Base-by-base conservation (phyloP, 1,140 invertebrate species). In the Solenopsis invicta region DNA sequence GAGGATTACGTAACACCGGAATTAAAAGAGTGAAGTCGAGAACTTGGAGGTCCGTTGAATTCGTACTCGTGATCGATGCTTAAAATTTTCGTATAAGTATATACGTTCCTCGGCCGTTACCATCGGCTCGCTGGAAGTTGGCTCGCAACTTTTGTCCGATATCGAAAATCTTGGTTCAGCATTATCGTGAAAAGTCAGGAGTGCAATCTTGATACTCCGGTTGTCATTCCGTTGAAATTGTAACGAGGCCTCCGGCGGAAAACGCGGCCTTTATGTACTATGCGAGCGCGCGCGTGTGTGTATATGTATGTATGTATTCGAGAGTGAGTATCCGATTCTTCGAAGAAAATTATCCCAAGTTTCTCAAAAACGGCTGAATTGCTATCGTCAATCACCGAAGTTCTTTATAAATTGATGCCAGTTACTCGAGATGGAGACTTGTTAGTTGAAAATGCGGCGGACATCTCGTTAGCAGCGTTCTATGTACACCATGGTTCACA, bases 41-140 rank as follows among this genome's bases (percentile, higher is more conserved):
- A 84, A 84, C 18, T 84, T 61, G 64, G 10, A 50, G n/a, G 24
- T 62, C 21, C 41, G 69, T 0, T 61, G 80, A 84, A 75, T 84
- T 74, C 80, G 29, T 50, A 50, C 18, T 18, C 24, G 69, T 84
- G 80, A 84, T 84, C 52, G 80, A 84, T 84, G 69, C 80, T 75
- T 84, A 41, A 84, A 84, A 84, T 84, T 84, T 84, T 84, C 69
- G 80, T 84, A 61, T 48, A n/a, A n/a, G n/a, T n/a, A 81, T 81
- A 71, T 62, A 84, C n/a, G 29, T 82, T 74, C 74, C 52, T 61
- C 54, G 69, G 13, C 45, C 54, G 56, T 84, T 81, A 16, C 80
- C 52, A 50, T 59, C 61, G 69, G 69, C 24, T 48, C 66, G 52
- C 13, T 6, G 54, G 16, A 84, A 84, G 80, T 84, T 75, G 69